Percentiles rank a stretch among this genome's conserved stretches.
Conservation (phyloP, 1,140 invertebrate species). For the Danaus melanippus region DNA sequence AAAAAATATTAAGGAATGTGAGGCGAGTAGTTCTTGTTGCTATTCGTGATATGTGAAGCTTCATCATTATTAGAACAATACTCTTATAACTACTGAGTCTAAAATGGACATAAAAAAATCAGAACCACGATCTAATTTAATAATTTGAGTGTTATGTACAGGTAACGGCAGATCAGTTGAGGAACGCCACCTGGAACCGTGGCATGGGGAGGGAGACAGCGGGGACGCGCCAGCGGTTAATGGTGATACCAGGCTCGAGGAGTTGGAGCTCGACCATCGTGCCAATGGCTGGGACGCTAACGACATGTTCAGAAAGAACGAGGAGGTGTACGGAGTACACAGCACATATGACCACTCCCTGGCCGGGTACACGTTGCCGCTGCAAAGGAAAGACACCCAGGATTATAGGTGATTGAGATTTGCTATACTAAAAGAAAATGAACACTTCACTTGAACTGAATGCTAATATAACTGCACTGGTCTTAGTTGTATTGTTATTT, state of each 20-base stretch:
- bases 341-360: slow-evolving; percentile 90
- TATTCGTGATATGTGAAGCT: too few relatives aligned
- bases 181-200: slow-evolving; percentile 90
- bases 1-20: too few relatives aligned
- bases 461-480: too few relatives aligned
- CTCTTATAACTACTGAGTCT: too few relatives aligned
- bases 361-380: slow-evolving; percentile 87
- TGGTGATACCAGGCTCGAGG: slow-evolving; percentile 71
- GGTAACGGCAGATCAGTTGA: slow-evolving; percentile 70
- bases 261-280: slow-evolving; percentile 76
- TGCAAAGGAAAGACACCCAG: slow-evolving; percentile 87
- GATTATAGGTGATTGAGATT: slow-evolving; percentile 80
- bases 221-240: slow-evolving; percentile 70
- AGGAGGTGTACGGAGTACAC: slow-evolving; percentile 89
- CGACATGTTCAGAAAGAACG: slow-evolving; percentile 96
- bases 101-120: too few relatives aligned
- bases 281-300: slow-evolving; percentile 94
- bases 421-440: neutral
- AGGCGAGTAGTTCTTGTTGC: too few relatives aligned
- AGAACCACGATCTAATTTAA: too few relatives aligned
- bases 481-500: too few relatives aligned
- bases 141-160: slow-evolving; percentile 8
- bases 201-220: slow-evolving; percentile 79
- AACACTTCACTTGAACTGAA: neutral
- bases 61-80: too few relatives aligned